phyloP scores from a whole-genome alignment of 2,888 invertebrate species.

The Ornithoptera priamus region DNA sequence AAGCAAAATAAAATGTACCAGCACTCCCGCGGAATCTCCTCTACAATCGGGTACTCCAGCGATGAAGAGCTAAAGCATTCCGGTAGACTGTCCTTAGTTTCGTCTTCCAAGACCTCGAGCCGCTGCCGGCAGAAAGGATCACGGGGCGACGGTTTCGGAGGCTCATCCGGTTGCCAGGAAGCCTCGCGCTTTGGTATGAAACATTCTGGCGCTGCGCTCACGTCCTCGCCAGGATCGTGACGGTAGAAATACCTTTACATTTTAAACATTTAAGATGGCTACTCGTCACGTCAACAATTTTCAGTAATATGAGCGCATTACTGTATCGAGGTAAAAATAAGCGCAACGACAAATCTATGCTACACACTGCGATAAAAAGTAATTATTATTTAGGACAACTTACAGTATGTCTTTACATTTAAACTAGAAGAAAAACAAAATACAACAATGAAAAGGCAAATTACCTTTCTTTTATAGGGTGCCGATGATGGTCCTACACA shows the following conservation, averaged over 20 bases:
- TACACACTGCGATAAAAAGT: too few relatives aligned
- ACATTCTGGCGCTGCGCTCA: conserved; percentile 60
- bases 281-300: too few relatives aligned
- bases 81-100: conserved; percentile 42
- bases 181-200: conserved; percentile 62
- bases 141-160: conserved; percentile 61
- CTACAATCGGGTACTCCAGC: conserved; percentile 51
- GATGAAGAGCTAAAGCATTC: conserved; percentile 51
- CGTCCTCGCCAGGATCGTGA: conserved; percentile 73
- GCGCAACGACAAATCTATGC: too few relatives aligned
- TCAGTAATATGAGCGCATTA: too few relatives aligned
- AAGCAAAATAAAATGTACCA: conserved; percentile 43
- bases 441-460: too few relatives aligned
- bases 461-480: too few relatives aligned
- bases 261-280: not conserved
- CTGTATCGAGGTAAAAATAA: too few relatives aligned
- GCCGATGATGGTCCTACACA: too few relatives aligned
- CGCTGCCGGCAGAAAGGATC: conserved; percentile 62
- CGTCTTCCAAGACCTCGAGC: conserved; percentile 50
- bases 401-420: too few relatives aligned
- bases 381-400: too few relatives aligned
- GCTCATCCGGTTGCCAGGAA: conserved; percentile 65
- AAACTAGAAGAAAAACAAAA: too few relatives aligned
- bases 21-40: conserved; percentile 60
- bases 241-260: conserved; percentile 62